A percentile compares a stretch with the other conserved stretches of the same genome.
Conservation (phyloP, 92 coral and sea anemone genomes). For the Umimayanthus kanabou region DNA sequence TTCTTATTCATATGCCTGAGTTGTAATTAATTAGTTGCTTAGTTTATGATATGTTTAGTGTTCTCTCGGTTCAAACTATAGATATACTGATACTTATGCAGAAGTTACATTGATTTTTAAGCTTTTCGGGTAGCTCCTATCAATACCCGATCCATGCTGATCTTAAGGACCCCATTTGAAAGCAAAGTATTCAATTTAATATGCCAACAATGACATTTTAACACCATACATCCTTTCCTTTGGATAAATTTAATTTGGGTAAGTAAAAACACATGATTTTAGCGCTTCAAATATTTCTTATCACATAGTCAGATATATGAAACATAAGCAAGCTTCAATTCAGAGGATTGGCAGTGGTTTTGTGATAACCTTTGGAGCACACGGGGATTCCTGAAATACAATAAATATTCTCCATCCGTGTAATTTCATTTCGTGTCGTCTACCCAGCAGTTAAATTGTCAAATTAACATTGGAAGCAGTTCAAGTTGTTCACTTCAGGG, state of each 20-base stretch:
- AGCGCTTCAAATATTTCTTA: neutral
- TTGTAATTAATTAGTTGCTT: neutral
- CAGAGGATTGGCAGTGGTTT: neutral
- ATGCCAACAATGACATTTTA: constrained; percentile 1
- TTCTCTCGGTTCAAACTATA: constrained; percentile 11
- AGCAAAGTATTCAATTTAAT: constrained; percentile 11
- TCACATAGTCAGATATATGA: constrained; percentile 5
- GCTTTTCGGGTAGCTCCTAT: no score
- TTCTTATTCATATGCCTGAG: neutral
- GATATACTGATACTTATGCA: neutral
- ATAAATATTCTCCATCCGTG: constrained; percentile 8
- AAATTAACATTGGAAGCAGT: neutral
- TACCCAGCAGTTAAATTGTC: constrained; percentile 19
- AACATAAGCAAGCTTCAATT: neutral
- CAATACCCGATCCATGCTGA: neutral
- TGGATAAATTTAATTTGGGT: neutral
- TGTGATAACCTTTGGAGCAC: constrained; percentile 22
- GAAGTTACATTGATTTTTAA: neutral
- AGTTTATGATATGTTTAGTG: neutral
- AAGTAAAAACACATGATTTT: neutral
- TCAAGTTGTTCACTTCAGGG: neutral
- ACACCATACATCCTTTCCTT: neutral
- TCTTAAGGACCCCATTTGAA: neutral
- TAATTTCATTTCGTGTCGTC: neutral
- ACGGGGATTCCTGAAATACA: constrained; percentile 28